These are phyloP conservation scores for Spisula solida DNA, from an alignment of 2,888 invertebrate species.

Conservation along the genomic window DNA sequence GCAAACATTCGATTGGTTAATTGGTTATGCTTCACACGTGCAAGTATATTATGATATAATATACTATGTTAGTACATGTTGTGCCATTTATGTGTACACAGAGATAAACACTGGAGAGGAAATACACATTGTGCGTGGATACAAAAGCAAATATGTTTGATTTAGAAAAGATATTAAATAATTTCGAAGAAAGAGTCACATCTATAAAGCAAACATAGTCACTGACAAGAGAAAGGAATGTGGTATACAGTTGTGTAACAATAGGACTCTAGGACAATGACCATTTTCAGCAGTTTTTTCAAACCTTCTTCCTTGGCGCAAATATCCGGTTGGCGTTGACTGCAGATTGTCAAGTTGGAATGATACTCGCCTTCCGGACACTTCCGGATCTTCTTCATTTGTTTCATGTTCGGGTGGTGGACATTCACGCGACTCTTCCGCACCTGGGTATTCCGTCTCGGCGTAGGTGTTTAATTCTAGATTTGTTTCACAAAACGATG, in stretches of 20 bases:
- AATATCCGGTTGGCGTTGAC: conserved; percentile 66
- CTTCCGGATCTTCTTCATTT: conserved; percentile 32
- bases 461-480: conserved; percentile 39
- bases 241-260: conserved; percentile 18
- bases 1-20: not conserved
- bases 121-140: too few species aligned
- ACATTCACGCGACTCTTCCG: conserved; percentile 51
- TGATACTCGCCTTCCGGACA: conserved; percentile 82
- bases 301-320: conserved; percentile 80
- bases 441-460: conserved; percentile 41
- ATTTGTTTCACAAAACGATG: conserved; percentile 52
- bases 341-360: conserved; percentile 80
- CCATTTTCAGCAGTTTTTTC: conserved; percentile 71
- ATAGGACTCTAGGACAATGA: conserved; percentile 23
- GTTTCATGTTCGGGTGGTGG: not conserved
- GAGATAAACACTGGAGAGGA: not conserved
- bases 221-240: not conserved
- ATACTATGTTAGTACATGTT: not conserved
- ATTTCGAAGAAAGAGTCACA: not conserved
- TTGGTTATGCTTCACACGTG: not conserved
- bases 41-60: not conserved
- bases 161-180: not conserved
- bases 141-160: too few species aligned
- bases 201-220: conserved; percentile 14
- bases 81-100: not conserved